A percentile compares a stretch with the other conserved stretches of the same genome.
Evolutionary conservation across 2,113 vertebrate genomes (phyloP).

Genomic region (Agelaius tricolor): DNA sequence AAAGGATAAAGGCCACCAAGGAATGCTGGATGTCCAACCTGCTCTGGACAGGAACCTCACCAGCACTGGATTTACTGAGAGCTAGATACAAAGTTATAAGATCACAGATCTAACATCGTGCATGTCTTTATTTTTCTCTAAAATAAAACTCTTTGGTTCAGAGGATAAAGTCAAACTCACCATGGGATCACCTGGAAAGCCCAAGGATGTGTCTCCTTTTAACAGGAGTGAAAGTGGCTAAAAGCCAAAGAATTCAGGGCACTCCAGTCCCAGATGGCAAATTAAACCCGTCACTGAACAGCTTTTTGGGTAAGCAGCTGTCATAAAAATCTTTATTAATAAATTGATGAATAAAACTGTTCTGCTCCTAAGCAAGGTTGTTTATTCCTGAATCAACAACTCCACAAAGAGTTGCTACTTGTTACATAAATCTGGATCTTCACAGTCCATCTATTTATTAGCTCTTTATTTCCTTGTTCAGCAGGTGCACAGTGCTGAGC

Average conservation of each 20-base stretch:
- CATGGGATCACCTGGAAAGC: not conserved
- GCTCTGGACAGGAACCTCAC: not conserved
- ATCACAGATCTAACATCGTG: not conserved
- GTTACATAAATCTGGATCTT: not conserved
- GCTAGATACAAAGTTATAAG: not conserved
- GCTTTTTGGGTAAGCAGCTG: constrained; percentile 12
- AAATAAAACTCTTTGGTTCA: not conserved
- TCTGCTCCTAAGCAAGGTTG: not conserved
- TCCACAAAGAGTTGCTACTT: not conserved
- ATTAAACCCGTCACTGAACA: not conserved
- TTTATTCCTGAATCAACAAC: not conserved
- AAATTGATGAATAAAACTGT: not conserved
- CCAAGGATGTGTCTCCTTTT: not conserved
- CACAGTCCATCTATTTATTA: not conserved
- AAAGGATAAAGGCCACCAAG: not conserved
- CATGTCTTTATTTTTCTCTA: not conserved
- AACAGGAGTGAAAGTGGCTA: not conserved
- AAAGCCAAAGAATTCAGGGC: not conserved
- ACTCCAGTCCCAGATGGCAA: not conserved
- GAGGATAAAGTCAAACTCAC: not conserved
- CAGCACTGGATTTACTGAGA: not conserved
- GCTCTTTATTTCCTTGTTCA: not conserved
- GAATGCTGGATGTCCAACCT: not conserved
- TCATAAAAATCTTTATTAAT: not conserved
- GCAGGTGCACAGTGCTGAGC: not conserved